Percentiles rank a stretch among this genome's conserved stretches.
Evolutionary conservation across 1,140 invertebrate species (phyloP).

Genomic region (Lerema accius): DNA sequence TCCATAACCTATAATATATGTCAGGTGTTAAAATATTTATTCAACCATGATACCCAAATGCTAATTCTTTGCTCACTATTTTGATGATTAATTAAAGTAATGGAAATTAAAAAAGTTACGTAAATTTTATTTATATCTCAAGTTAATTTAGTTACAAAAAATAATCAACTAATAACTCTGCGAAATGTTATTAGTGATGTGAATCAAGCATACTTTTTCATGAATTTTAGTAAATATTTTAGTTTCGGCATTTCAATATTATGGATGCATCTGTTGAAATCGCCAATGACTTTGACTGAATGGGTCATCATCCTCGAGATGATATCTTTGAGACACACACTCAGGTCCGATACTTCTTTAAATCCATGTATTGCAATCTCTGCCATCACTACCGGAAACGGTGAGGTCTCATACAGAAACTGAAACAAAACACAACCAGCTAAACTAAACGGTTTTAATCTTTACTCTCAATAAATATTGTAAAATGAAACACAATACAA

Average conservation of each 20-base stretch:
- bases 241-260: conserved; percentile 79
- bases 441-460: background rate
- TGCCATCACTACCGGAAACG: conserved; percentile 77
- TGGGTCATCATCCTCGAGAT: conserved; percentile 79
- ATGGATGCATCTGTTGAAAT: conserved; percentile 77
- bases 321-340: conserved; percentile 75
- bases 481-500: too few species aligned
- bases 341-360: conserved; percentile 76
- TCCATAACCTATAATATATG: too few species aligned
- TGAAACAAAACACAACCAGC: conserved; percentile 45
- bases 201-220: conserved; percentile 73
- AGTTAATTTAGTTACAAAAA: background rate
- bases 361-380: conserved; percentile 77
- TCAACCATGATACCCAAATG: too few species aligned
- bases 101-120: too few species aligned
- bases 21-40: too few species aligned
- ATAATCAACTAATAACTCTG: background rate
- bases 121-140: background rate
- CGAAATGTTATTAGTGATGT: background rate
- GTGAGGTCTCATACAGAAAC: conserved; percentile 77
- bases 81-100: too few species aligned
- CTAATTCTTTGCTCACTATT: too few species aligned
- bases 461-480: too few species aligned
- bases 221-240: conserved; percentile 74
- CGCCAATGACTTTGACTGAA: conserved; percentile 76